Evolutionary conservation across 1,140 invertebrate genomes (phyloP), one percentile per base, ranked within the genome.

Genomic region (Calosoma granatense): DNA sequence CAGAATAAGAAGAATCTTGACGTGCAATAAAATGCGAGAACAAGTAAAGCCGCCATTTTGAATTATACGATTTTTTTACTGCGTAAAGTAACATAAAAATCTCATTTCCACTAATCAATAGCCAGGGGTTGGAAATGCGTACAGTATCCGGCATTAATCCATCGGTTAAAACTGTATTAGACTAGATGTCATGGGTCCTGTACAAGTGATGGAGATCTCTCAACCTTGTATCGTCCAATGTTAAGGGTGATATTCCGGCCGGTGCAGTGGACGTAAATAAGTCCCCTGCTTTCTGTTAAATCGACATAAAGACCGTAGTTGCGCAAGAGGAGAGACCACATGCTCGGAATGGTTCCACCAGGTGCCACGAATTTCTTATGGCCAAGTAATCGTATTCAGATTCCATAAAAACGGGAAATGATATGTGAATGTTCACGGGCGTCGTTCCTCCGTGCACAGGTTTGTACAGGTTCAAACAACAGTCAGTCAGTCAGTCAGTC

Each of bases 51-150:
- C 53, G 59, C 61, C 63, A 64, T 64, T 64, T 64, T 62, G 63
- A 58, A 60, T 62, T 60, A 30, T 30, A 30, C 26, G 61, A 59
- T 51, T 60, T 60, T 62, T 60, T 58, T 56, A 26, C 53, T 26
- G 39, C 57, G 56, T 64, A 64, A 62, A 64, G 56, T 14, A 30
- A 30, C 59, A 64, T 64, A 62, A 64, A 62, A 64, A 60, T 58
- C 59, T 60, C 59, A 60, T 62, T 56, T 60, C 41, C 51, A 51
- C 51, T 56, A 63, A 63, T 63, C 61, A 63, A 63, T 63, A 60
- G 53, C 36, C 54, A 55, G 56, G 56, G 60, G 15, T 58, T 61
- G 58, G 60, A 59, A 59, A 30, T 14, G 26, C 26, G 26, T 6
- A 30, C 26, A 30, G 6, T 30, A 30, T 30, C 14, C 26, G 14